Base-by-base conservation (phyloP, 1,140 invertebrate genomes). In the Drosophila sproati region DNA sequence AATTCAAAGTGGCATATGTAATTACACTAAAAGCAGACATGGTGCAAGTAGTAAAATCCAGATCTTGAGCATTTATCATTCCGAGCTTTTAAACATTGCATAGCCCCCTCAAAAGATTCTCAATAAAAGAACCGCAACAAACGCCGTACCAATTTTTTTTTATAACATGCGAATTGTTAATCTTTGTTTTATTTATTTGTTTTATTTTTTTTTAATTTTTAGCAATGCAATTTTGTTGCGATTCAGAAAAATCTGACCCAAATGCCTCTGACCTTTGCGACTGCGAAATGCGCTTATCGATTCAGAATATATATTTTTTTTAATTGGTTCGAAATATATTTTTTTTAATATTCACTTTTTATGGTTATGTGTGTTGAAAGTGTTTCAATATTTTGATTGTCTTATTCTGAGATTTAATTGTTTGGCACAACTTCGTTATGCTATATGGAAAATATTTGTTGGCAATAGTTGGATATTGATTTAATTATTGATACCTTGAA, bases 281-380 rank as follows among this genome's bases (percentile, higher is more conserved):
- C 70, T 71, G 51, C 20, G 34, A 4, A 51, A 43, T 51, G 48
- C 56, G 39, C 28, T 70, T 71, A 75, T 70, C 52, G 51, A 2
- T 5, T 37, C 0, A 6, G 35, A 37, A 7, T 59, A 81, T 81
- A 79, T 66, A 75, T 69, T 61, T 75, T 67, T 82, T 76, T 69
- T 54, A 80, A 80, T 83, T 82, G 80, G 64, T 76, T 79, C 71
- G 78, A 76, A 47, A 52, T 56, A 51, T 73, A 50, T 56, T 68
- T 50, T 71, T 71, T 82, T 75, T 64, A 75, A 51, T 51, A 32
- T 50, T 35, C n/a, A 20, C 45, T 60, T 73, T 54, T 63, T 71
- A 43, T 60, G 45, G 20, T 51, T 66, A 34, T 50, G 34, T 32
- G 50, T 41, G 61, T 50, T 4, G 37, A 54, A 7, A 43, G 39